Percentiles rank a stretch among this genome's conserved stretches.
Evolutionary conservation across 2,797 vertebrate genomes (phyloP).

Genomic region (Scarus forsteni): DNA sequence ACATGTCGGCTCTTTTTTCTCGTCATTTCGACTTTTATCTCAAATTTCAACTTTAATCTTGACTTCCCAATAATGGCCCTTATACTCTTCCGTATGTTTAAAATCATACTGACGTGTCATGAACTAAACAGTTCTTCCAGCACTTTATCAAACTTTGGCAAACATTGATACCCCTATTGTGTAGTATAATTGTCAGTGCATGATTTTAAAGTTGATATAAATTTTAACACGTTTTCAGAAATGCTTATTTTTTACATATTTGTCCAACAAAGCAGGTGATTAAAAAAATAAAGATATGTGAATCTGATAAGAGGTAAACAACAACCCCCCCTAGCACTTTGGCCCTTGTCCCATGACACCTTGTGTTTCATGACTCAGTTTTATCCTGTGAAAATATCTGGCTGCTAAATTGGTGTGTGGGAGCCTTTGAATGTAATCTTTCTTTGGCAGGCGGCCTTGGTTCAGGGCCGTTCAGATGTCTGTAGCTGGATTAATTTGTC

Average conservation of each 20-base stretch:
- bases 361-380: conserved; percentile 53
- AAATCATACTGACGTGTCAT: no score
- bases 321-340: conserved; percentile 24
- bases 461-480: conserved; percentile 47
- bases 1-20: no score
- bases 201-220: neutral
- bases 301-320: conserved; percentile 3
- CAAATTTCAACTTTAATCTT: no score
- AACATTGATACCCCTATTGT: neutral
- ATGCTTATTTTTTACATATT: neutral
- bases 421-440: conserved; percentile 49
- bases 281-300: neutral
- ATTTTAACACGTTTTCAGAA: neutral
- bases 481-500: conserved; percentile 31
- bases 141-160: neutral
- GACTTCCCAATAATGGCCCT: no score
- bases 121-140: no score
- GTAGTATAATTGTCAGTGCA: no score
- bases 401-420: conserved; percentile 31
- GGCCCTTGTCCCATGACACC: conserved; percentile 27
- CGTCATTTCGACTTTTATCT: no score
- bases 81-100: no score
- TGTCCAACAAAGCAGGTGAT: neutral
- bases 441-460: conserved; percentile 26
- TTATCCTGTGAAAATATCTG: conserved; percentile 51